phyloP scores from a whole-genome alignment of 1,140 invertebrate genomes.

The Drosophila pachea region DNA sequence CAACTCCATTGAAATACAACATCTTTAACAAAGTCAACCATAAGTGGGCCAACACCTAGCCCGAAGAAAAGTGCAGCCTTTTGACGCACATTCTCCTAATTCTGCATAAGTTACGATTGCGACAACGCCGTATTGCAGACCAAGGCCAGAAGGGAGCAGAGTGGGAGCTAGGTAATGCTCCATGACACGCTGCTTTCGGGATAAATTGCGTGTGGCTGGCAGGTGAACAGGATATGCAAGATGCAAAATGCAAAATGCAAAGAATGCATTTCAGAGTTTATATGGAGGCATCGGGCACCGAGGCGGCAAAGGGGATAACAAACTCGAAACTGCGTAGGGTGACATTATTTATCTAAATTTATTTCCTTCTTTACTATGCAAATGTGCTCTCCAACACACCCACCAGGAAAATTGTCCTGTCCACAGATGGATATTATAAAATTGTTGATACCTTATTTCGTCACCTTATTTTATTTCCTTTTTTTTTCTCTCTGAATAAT shows the following conservation, averaged over 20 bases:
- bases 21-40: no score
- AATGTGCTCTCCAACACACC: no score
- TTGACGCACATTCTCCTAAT: no score
- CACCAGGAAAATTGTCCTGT: no score
- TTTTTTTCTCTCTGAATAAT: neutral
- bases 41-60: no score
- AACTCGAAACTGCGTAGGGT: neutral
- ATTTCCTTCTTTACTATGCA: constrained; percentile 2
- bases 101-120: neutral
- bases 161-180: neutral
- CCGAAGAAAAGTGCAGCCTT: no score
- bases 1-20: no score
- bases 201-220: neutral
- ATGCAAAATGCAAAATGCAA: constrained; percentile 3
- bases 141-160: constrained; percentile 2
- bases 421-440: neutral
- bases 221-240: constrained; percentile 10
- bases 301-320: constrained; percentile 18
- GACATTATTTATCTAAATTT: neutral
- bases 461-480: neutral
- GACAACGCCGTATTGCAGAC: constrained; percentile 49
- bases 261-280: constrained; percentile 12
- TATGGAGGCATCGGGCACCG: neutral
- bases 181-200: neutral
- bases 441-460: constrained; percentile 16